Conservation (phyloP, 2,797 vertebrate genomes). For the Sebastes steindachneri region DNA sequence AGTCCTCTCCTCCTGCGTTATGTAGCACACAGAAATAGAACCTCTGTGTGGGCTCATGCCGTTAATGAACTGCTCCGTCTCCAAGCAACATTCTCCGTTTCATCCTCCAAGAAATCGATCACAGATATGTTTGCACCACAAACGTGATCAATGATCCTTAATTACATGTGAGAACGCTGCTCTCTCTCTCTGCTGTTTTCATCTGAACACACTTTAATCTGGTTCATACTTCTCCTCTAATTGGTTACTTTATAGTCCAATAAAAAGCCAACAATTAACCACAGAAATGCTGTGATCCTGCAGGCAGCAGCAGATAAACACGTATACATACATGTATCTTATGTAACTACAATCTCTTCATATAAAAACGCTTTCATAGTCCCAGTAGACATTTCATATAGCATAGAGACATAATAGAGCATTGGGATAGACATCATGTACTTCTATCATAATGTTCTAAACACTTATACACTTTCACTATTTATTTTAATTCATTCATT, state of each 20-base stretch:
- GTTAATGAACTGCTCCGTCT: conserved; percentile 33
- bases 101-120: conserved; percentile 30
- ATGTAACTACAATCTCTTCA: background rate
- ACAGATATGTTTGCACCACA: conserved; percentile 7
- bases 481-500: no score
- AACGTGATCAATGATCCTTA: conserved; percentile 39
- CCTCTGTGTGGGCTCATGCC: conserved; percentile 6
- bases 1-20: background rate
- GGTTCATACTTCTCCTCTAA: background rate
- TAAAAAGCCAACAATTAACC: background rate
- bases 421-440: rapidly evolving
- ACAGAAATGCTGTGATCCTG: background rate
- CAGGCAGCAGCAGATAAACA: background rate
- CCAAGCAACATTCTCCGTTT: conserved; percentile 24
- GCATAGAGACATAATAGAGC: no score
- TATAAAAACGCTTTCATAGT: background rate
- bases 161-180: conserved; percentile 17
- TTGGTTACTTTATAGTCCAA: background rate
- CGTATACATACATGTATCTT: background rate
- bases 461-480: no score
- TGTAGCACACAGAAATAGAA: background rate
- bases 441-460: no score
- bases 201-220: conserved; percentile 9
- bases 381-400: no score
- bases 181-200: background rate